phyloP scores from a whole-genome alignment of 2,113 vertebrate genomes.

The Paralichthys olivaceus region DNA sequence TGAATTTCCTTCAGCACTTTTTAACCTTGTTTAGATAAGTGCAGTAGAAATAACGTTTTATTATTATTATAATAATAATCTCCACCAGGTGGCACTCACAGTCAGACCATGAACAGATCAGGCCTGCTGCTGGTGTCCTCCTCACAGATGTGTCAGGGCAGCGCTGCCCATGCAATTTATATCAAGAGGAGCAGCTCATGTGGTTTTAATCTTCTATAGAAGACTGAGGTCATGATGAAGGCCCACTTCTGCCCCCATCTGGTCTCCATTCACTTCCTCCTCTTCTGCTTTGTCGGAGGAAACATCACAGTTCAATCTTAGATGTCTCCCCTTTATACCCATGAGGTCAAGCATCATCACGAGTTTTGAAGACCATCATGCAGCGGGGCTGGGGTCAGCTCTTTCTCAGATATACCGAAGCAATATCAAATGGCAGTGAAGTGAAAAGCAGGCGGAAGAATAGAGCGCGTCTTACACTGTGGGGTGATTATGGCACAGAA shows the following conservation, averaged over 20 bases:
- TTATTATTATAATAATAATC: neutral
- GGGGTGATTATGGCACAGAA: conserved; percentile 19
- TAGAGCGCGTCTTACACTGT: neutral
- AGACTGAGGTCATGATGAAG: conserved; percentile 68
- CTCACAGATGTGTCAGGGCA: conserved; percentile 9
- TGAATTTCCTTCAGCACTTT: too few species aligned
- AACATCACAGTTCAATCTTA: conserved; percentile 22
- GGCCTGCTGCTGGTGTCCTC: neutral
- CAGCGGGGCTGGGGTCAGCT: too few species aligned
- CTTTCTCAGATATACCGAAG: neutral
- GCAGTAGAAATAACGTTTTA: too few species aligned
- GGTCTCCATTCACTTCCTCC: conserved; percentile 47
- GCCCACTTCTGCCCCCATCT: conserved; percentile 60
- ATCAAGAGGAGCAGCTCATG: conserved; percentile 57
- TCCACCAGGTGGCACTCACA: conserved; percentile 76
- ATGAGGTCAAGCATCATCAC: neutral
- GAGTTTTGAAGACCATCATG: neutral
- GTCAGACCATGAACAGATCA: neutral
- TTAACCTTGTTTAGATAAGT: too few species aligned
- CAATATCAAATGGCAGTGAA: conserved; percentile 1
- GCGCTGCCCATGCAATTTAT: conserved; percentile 25
- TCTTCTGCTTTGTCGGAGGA: conserved; percentile 12
- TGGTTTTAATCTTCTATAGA: conserved; percentile 69
- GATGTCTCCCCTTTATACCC: neutral
- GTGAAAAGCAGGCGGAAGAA: neutral